A percentile compares a stretch with the other conserved stretches of the same genome.
phyloP scores from a whole-genome alignment of 2,888 invertebrate genomes.

The Pterostichus madidus region DNA sequence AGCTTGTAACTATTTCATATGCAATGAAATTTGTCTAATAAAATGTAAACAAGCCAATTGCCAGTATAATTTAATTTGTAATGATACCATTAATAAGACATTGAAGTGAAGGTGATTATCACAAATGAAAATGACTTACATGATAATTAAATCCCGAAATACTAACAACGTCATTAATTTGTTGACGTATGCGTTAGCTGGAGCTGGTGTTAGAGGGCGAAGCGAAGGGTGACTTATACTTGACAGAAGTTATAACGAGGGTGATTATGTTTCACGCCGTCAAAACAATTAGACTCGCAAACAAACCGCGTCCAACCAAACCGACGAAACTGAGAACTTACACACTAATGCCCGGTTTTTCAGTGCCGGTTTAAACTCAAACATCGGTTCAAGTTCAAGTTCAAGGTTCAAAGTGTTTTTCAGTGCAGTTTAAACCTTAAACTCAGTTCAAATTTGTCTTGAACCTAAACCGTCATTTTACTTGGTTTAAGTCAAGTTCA shows the following conservation, averaged over 20 bases:
- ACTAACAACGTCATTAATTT: slow-evolving; percentile 5
- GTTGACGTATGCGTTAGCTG: slow-evolving; percentile 2
- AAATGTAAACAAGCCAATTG: not conserved
- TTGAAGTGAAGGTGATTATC: not conserved
- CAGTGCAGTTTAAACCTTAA: too few relatives aligned
- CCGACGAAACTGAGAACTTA: not conserved
- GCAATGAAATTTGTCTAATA: not conserved
- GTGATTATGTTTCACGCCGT: not conserved
- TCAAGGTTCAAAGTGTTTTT: too few relatives aligned
- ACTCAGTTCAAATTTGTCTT: too few relatives aligned
- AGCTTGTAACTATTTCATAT: not conserved
- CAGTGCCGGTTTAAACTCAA: too few relatives aligned
- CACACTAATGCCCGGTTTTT: too few relatives aligned
- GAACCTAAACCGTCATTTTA: too few relatives aligned
- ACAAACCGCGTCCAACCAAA: slow-evolving; percentile 1
- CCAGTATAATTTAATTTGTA: not conserved
- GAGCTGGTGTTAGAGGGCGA: not conserved
- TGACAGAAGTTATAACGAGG: slow-evolving; percentile 50
- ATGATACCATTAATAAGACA: not conserved
- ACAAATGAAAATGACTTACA: not conserved
- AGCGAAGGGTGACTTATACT: not conserved
- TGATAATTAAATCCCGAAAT: slow-evolving; percentile 8
- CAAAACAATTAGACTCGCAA: slow-evolving; percentile 2
- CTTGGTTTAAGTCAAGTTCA: too few relatives aligned
- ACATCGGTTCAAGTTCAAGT: too few relatives aligned